Percentiles rank a stretch among this genome's conserved stretches.
These are phyloP conservation scores for Dreissena rostriformis DNA, from an alignment of 1,140 invertebrate species.

Conservation along the genomic window DNA sequence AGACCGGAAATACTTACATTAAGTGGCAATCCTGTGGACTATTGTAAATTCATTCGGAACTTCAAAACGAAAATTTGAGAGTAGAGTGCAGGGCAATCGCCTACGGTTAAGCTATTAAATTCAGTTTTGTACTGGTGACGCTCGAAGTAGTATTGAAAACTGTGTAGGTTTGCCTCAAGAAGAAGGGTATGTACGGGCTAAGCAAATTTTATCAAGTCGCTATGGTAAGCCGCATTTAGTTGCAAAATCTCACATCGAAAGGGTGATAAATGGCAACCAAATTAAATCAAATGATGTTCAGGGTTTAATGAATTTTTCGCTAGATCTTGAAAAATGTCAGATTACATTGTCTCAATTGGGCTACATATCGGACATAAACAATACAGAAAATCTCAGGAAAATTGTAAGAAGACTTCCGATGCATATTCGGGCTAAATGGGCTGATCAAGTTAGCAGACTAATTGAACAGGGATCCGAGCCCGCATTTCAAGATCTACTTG, in stretches of 20 bases:
- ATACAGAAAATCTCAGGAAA: constrained; percentile 14
- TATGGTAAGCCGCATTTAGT: neutral
- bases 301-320: constrained; percentile 8
- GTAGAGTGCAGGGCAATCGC: neutral
- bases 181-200: neutral
- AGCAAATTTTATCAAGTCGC: neutral
- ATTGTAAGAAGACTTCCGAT: neutral
- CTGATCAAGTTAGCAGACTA: neutral
- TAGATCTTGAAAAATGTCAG: constrained; percentile 11
- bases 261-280: neutral
- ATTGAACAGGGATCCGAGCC: neutral
- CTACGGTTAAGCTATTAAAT: neutral
- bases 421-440: constrained; percentile 9
- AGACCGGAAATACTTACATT: neutral
- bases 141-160: neutral
- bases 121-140: neutral
- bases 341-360: constrained; percentile 5
- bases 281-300: constrained; percentile 1
- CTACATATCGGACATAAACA: neutral
- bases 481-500: neutral
- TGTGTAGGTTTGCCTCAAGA: neutral
- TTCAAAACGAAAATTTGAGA: constrained; percentile 8
- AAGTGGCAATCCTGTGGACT: neutral
- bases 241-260: neutral
- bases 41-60: constrained; percentile 30